Evolutionary conservation across 2,797 vertebrate species (phyloP), one percentile per base, ranked within the genome.

Genomic region (Girardinus metallicus): DNA sequence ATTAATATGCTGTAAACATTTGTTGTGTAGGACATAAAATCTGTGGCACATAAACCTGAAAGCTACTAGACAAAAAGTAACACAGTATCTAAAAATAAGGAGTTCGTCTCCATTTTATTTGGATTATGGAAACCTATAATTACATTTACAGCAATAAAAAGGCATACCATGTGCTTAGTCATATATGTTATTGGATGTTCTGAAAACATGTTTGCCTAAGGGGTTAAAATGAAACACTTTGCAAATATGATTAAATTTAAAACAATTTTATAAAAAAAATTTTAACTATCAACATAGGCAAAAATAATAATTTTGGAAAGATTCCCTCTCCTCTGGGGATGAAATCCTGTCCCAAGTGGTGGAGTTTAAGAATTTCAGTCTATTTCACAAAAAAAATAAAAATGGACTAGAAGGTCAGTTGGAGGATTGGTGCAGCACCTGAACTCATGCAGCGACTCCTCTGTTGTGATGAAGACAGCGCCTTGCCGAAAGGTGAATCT

Each of bases 1-100:
- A 6, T 44, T 29, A 77, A 73, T 47, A 39, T 2, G 39, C 62
- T 49, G 46, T 49, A 51, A 34, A 72, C n/a, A 74, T 79, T 74
- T 49, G 47, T 47, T 0, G 51, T 53, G 29, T 51, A 29, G 55
- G 23, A 41, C 1, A 26, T 57, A n/a, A 57, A 41, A 55, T n/a
- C 36, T 18, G 12, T 74, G 21, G 11, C 34, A n/a, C 73, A 41
- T 74, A 26, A 74, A 39, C 55, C 21, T 13, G 21, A 68, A 18
- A 36, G 62, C 62, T 66, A 23, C 34, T 9, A 66, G 0, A 68
- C 36, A 13, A 1, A 2, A 41, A 41, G 12, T 13, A 26, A 26
- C 16, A 11, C 36, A 41, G 64, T 5, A 41, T 5, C 64, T 41
- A 68, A 68, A 68, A 39, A 26, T 39, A 68, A 68, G 64, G 21